Percentiles rank a stretch among this genome's conserved stretches.
Evolutionary conservation across 2,113 vertebrate genomes (phyloP).

Genomic region (Dolichotis patagonum): DNA sequence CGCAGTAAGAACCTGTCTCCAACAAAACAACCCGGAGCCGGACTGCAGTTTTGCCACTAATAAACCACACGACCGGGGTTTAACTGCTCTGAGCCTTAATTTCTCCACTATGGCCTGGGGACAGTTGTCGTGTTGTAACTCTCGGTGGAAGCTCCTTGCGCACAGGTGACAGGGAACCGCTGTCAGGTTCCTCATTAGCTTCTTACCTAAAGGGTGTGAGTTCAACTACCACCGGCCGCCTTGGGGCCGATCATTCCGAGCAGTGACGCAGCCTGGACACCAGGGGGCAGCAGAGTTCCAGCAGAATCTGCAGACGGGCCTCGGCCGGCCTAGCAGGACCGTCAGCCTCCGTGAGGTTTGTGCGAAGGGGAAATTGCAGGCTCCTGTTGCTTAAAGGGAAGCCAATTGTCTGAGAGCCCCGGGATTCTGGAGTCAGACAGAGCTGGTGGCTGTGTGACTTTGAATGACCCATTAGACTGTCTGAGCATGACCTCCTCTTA

Average conservation of each 20-base stretch:
- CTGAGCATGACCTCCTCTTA: not conserved
- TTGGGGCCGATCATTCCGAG: not conserved
- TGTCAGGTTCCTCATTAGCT: not conserved
- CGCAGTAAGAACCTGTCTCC: not conserved
- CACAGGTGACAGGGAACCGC: not conserved
- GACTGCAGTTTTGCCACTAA: not conserved
- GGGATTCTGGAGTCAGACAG: not conserved
- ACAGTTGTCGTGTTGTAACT: not conserved
- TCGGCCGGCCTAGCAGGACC: too few relatives aligned
- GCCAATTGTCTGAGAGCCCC: not conserved
- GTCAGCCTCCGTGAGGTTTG: not conserved
- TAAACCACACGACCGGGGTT: not conserved
- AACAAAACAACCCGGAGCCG: not conserved
- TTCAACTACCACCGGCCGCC: not conserved
- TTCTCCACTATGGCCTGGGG: not conserved
- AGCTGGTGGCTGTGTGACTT: not conserved
- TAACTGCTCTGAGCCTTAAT: not conserved
- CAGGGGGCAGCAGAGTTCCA: slow-evolving; percentile 75
- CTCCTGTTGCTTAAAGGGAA: slow-evolving; percentile 15
- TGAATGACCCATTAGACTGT: slow-evolving; percentile 29
- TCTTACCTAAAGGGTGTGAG: not conserved
- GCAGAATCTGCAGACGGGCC: not conserved
- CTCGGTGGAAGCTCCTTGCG: not conserved
- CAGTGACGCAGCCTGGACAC: not conserved
- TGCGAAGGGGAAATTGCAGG: not conserved